A percentile compares a stretch with the other conserved stretches of the same genome.
Conservation (phyloP, 2,888 invertebrate species). For the Amblyteles armatorius region DNA sequence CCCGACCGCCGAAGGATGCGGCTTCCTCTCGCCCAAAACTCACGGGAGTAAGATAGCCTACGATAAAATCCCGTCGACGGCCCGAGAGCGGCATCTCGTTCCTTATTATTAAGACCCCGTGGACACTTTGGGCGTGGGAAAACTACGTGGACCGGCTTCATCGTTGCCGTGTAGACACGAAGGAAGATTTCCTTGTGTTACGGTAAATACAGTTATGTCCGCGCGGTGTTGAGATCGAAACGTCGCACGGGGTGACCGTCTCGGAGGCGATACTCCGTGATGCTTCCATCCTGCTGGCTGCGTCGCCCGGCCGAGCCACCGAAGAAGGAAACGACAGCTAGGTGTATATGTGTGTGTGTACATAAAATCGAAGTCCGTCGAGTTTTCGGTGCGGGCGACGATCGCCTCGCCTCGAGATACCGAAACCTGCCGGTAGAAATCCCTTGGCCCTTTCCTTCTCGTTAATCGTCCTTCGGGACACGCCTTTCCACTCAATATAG, state of each 20-base stretch:
- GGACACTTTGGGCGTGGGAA: slow-evolving; percentile 75
- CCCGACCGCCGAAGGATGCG: slow-evolving; percentile 34
- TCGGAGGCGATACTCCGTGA: slow-evolving; percentile 34
- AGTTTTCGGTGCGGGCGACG: neutral
- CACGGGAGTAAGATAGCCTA: slow-evolving; percentile 21
- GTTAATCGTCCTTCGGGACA: slow-evolving; percentile 67
- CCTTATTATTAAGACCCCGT: slow-evolving; percentile 75
- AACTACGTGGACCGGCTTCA: slow-evolving; percentile 59
- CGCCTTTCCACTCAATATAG: slow-evolving; percentile 68
- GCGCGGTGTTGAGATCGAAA: neutral
- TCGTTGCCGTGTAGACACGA: slow-evolving; percentile 16
- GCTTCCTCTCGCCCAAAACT: slow-evolving; percentile 26
- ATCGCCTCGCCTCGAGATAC: neutral
- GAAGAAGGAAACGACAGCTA: slow-evolving; percentile 24
- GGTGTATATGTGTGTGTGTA: no score
- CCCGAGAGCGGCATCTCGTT: slow-evolving; percentile 57
- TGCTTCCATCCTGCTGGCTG: slow-evolving; percentile 22
- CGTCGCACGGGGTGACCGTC: slow-evolving; percentile 30
- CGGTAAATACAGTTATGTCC: neutral
- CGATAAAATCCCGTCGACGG: slow-evolving; percentile 51
- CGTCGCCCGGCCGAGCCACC: neutral
- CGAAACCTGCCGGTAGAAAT: slow-evolving; percentile 10
- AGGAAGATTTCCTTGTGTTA: neutral
- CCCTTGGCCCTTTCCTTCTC: slow-evolving; percentile 42
- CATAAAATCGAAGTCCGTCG: neutral